A percentile compares a stretch with the other conserved stretches of the same genome.
These are phyloP conservation scores for Pheosia gnoma DNA, from an alignment of 2,888 invertebrate genomes.

Conservation along the genomic window DNA sequence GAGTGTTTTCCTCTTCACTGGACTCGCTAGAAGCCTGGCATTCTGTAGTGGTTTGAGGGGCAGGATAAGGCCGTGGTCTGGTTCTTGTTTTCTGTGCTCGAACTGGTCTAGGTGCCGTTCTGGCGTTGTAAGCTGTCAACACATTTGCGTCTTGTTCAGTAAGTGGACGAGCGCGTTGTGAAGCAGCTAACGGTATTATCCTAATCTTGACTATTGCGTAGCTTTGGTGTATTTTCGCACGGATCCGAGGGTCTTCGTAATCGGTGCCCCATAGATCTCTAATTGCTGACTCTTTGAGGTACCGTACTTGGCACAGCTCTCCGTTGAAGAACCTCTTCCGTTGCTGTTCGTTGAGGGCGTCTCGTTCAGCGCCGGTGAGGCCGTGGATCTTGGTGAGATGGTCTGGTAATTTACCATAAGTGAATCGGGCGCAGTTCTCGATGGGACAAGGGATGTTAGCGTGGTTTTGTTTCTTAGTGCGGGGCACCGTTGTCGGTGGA, in stretches of 20 bases:
- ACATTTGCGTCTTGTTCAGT: constrained; percentile 82
- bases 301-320: constrained; percentile 80
- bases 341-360: constrained; percentile 79
- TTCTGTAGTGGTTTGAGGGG: constrained; percentile 61
- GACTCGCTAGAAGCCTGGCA: constrained; percentile 76
- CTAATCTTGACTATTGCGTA: constrained; percentile 78
- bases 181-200: constrained; percentile 78
- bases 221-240: constrained; percentile 79
- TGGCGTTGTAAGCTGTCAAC: constrained; percentile 78
- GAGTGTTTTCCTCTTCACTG: constrained; percentile 77
- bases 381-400: constrained; percentile 81
- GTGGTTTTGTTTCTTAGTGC: constrained; percentile 82
- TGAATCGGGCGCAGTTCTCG: constrained; percentile 80
- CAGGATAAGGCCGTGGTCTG: constrained; percentile 69
- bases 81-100: constrained; percentile 68
- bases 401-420: constrained; percentile 80
- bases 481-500: constrained; percentile 56
- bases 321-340: constrained; percentile 81
- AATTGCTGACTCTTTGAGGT: constrained; percentile 80
- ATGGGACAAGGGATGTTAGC: constrained; percentile 82
- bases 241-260: constrained; percentile 78
- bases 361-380: constrained; percentile 76
- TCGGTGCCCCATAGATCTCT: constrained; percentile 79
- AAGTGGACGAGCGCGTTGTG: constrained; percentile 73
- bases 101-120: constrained; percentile 75